These are phyloP conservation scores for Theristus sp. DNA, from an alignment of 2,888 invertebrate species.

Conservation along the genomic window DNA sequence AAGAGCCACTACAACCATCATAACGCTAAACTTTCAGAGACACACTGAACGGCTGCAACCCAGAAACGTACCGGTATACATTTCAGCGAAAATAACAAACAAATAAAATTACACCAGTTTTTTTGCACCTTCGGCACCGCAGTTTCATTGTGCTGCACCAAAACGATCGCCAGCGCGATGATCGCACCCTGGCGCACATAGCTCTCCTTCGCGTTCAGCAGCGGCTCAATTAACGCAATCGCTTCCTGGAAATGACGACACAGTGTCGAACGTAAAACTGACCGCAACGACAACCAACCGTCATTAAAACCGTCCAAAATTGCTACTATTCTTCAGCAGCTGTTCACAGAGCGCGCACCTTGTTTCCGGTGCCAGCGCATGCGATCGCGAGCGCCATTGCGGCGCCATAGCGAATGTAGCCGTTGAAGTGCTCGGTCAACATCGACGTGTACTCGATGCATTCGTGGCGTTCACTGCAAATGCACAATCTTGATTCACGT, in stretches of 20 bases:
- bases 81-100: no score
- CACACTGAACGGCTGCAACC: no score
- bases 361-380: constrained; percentile 88
- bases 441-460: constrained; percentile 83
- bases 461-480: constrained; percentile 70
- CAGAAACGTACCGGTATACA: no score
- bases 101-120: no score
- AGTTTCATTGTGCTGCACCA: constrained; percentile 89
- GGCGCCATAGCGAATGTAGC: constrained; percentile 94
- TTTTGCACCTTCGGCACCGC: constrained; percentile 61
- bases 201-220: constrained; percentile 96
- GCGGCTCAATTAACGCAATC: constrained; percentile 78
- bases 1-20: no score
- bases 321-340: no score
- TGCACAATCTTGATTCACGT: no score
- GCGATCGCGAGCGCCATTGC: constrained; percentile 98
- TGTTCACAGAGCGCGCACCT: no score
- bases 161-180: constrained; percentile 88
- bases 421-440: constrained; percentile 93
- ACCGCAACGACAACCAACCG: no score
- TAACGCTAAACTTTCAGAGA: no score
- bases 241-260: constrained; percentile 51
- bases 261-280: neutral
- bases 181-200: constrained; percentile 93
- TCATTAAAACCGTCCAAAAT: no score